Evolutionary conservation across 2,888 invertebrate genomes (phyloP).

Genomic region (Cheilosia grossa): DNA sequence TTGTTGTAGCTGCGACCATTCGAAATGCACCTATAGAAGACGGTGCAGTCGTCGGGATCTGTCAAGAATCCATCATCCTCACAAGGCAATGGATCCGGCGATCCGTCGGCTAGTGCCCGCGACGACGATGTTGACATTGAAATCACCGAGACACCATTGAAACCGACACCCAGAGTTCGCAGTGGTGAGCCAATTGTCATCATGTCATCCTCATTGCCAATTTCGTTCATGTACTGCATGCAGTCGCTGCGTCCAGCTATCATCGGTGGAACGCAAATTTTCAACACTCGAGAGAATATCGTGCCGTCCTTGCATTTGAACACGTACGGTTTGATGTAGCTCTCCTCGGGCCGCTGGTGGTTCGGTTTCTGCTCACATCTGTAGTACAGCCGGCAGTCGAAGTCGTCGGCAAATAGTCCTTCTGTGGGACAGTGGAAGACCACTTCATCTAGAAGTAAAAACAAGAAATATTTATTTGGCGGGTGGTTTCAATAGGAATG

Average conservation of each 20-base stretch:
- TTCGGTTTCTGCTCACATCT: conserved; percentile 87
- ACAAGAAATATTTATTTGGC: neutral
- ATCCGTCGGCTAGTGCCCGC: conserved; percentile 77
- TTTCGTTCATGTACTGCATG: conserved; percentile 83
- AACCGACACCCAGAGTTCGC: conserved; percentile 80
- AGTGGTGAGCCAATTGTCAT: conserved; percentile 57
- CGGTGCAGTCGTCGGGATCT: conserved; percentile 88
- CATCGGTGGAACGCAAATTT: conserved; percentile 88
- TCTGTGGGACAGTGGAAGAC: conserved; percentile 86
- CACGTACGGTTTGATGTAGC: conserved; percentile 84
- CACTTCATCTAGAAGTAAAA: conserved; percentile 37
- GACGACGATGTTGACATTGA: conserved; percentile 81
- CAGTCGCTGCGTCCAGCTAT: conserved; percentile 89
- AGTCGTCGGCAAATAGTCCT: conserved; percentile 89
- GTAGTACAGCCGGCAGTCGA: conserved; percentile 89
- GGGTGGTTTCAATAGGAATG: neutral
- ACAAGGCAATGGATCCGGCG: conserved; percentile 83
- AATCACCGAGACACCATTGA: conserved; percentile 82
- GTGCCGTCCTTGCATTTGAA: conserved; percentile 91
- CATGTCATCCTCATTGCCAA: conserved; percentile 77
- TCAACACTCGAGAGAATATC: conserved; percentile 88
- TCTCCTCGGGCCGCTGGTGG: conserved; percentile 82
- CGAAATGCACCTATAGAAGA: conserved; percentile 90
- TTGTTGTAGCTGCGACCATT: conserved; percentile 86
- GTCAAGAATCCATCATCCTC: conserved; percentile 89